Conservation (phyloP, 2,797 vertebrate species). For the Miopithecus talapoin region DNA sequence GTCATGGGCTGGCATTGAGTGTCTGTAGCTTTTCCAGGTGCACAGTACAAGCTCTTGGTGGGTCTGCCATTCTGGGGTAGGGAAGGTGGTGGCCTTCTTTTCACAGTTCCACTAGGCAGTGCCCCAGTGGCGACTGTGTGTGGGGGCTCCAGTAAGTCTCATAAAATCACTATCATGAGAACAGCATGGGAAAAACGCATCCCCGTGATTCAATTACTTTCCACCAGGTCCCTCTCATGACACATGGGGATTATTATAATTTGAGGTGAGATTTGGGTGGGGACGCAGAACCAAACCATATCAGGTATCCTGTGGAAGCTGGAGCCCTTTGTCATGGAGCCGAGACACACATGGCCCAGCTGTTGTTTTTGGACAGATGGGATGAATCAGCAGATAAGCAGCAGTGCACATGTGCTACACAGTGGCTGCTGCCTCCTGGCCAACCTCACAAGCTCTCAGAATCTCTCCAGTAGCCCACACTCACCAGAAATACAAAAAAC, state of each 20-base stretch:
- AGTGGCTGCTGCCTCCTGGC: background rate
- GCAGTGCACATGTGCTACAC: background rate
- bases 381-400: background rate
- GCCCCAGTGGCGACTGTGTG: too few species aligned
- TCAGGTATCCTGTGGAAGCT: background rate
- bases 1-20: background rate
- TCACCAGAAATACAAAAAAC: background rate
- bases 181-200: background rate
- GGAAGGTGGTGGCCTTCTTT: background rate
- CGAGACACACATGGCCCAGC: background rate
- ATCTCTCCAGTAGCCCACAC: background rate
- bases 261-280: background rate
- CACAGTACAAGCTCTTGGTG: background rate
- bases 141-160: too few species aligned
- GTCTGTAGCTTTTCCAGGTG: background rate
- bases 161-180: background rate
- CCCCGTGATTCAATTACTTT: background rate
- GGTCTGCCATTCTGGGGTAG: background rate
- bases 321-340: background rate
- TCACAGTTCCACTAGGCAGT: background rate
- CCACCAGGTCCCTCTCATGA: background rate
- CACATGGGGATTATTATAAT: background rate
- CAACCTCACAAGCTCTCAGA: background rate
- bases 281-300: background rate
- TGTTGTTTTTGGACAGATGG: background rate